Evolutionary conservation across 2,113 vertebrate genomes (phyloP), one percentile per base, ranked within the genome.

Genomic region (Catharus minimus): DNA sequence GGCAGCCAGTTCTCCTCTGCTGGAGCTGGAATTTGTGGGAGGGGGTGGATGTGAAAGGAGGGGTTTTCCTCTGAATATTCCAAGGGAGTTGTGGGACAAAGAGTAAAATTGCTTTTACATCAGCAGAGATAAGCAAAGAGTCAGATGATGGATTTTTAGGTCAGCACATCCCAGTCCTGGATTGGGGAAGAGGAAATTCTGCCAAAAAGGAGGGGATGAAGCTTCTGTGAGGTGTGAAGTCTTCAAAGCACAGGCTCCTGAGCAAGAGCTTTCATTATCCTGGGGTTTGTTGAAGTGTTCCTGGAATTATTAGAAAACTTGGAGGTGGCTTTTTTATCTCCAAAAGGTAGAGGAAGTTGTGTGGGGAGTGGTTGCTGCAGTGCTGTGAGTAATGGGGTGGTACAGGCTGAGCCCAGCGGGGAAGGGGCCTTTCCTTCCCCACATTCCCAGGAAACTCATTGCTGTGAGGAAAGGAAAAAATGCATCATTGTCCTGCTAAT

Each of bases 371-470:
- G 89, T 89, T 93, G 86, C 81, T 82, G 82, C 36, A 10, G 86
- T 46, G 0, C 2, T 71, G 77, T 96, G 95, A 95, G 39, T 93
- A 93, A 96, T 82, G 81, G 95, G 93, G 92, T 89, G 94, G 86
- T 86, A 75, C 77, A 71, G 94, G 81, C 81, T 84, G 86, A 82
- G 64, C 13, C 39, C 66, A 58, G 44, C 0, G 0, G 60, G 77
- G 77, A 93, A 67, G 67, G 61, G 72, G 74, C 84, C 43, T 68
- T 72, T 64, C 86, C 62, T 82, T 43, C 61, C 65, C 65, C 69
- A 57, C 5, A 47, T 65, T 46, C 66, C 83, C 69, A 20, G 56
- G 49, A 38, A 38, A 15, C 27, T 94, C 41, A 2, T 39, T 66
- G 17, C n/a, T 86, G 47, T 46, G 83, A 74, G 73, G 39, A 33